These are phyloP conservation scores for Fulica atra DNA, from an alignment of 2,113 vertebrate species.

Conservation along the genomic window DNA sequence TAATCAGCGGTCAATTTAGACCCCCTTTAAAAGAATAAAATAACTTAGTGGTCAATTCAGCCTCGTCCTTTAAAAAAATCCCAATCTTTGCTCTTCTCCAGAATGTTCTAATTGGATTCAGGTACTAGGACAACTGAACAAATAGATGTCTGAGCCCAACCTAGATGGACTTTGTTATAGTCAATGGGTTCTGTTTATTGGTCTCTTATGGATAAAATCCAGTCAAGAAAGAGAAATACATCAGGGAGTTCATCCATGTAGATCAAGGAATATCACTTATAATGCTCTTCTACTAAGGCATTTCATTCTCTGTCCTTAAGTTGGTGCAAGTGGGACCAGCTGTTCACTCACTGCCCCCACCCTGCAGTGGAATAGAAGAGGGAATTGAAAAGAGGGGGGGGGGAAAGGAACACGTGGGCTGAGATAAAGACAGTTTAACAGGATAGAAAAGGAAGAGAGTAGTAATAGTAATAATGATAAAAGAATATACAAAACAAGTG, in stretches of 20 bases:
- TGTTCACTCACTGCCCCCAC: no score
- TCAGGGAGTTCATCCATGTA: background rate
- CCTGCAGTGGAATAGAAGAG: no score
- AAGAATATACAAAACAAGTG: no score
- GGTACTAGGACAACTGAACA: background rate
- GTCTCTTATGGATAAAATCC: background rate
- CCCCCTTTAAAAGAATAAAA: no score
- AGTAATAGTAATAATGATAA: no score
- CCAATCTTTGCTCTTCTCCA: background rate
- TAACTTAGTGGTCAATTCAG: no score
- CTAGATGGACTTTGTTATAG: background rate
- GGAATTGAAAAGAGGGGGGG: no score
- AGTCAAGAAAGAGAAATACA: background rate
- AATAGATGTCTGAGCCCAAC: background rate
- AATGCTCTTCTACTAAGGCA: background rate
- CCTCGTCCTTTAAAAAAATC: background rate
- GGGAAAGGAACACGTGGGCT: no score
- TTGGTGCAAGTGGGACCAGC: background rate
- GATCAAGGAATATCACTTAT: background rate
- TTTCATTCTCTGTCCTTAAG: background rate
- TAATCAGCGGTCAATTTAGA: no score
- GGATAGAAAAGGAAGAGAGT: no score
- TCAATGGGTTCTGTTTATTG: background rate
- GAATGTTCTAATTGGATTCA: background rate
- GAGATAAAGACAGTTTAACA: no score